These are phyloP conservation scores for Drosophila atripex DNA, from an alignment of 2,888 invertebrate species.

Conservation along the genomic window DNA sequence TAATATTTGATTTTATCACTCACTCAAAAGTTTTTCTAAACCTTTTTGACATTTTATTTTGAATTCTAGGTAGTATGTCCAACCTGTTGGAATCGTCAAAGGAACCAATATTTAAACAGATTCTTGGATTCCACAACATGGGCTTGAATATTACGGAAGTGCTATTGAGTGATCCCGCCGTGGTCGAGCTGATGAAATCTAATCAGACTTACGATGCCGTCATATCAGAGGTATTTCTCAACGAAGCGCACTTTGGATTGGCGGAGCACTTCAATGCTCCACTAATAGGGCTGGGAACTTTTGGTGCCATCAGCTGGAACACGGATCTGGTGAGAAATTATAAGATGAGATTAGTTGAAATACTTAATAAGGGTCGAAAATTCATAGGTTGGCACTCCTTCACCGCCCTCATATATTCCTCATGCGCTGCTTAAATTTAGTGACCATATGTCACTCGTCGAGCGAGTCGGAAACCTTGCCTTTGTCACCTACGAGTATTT, in stretches of 20 bases:
- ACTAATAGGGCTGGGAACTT: conserved; percentile 76
- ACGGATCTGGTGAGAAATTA: conserved; percentile 71
- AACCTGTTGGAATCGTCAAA: conserved; percentile 50
- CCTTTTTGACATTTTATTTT: too few relatives aligned
- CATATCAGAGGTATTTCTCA: conserved; percentile 82
- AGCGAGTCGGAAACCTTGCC: conserved; percentile 81
- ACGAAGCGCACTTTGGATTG: conserved; percentile 82
- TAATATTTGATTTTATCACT: too few relatives aligned
- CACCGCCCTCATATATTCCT: conserved; percentile 82
- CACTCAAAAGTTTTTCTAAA: too few relatives aligned
- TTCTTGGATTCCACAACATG: conserved; percentile 61
- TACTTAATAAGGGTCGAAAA: background rate
- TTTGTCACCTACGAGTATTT: conserved; percentile 64
- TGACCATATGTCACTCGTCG: conserved; percentile 81
- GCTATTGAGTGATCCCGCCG: conserved; percentile 58
- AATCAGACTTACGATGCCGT: conserved; percentile 83
- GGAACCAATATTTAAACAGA: conserved; percentile 50
- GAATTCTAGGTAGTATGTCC: conserved; percentile 31
- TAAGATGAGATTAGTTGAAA: background rate
- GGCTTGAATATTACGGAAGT: conserved; percentile 67
- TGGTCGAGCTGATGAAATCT: conserved; percentile 71
- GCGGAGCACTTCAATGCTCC: conserved; percentile 80
- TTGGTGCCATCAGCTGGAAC: conserved; percentile 79
- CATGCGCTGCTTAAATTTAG: conserved; percentile 71
- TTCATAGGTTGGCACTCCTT: conserved; percentile 74